Percentiles rank a stretch among this genome's conserved stretches.
Evolutionary conservation across 2,113 vertebrate genomes (phyloP).

Genomic region (Microcebus ravelobensis): DNA sequence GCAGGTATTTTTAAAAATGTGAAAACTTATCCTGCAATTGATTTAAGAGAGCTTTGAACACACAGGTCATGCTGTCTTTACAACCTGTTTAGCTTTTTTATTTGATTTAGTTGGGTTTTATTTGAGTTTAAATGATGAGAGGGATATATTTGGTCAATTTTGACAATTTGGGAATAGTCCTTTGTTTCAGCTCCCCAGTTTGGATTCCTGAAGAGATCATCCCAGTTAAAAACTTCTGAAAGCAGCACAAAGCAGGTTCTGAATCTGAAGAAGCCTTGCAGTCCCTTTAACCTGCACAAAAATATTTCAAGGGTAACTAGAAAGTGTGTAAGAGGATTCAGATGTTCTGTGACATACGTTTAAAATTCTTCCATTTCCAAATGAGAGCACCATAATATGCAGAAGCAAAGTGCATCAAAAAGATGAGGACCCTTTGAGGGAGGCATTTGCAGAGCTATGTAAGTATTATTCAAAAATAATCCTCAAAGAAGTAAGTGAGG

Average conservation of each 20-base stretch:
- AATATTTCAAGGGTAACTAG: constrained; percentile 67
- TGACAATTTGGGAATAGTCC: constrained; percentile 11
- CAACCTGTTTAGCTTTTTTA: not conserved
- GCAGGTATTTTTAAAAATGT: not conserved
- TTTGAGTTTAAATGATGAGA: constrained; percentile 8
- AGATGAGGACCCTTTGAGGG: constrained; percentile 21
- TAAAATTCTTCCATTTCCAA: constrained; percentile 59
- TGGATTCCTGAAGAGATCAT: constrained; percentile 77
- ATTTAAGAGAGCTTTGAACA: not conserved
- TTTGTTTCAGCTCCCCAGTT: constrained; percentile 82
- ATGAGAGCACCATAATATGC: constrained; percentile 47
- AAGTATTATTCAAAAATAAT: constrained; percentile 58
- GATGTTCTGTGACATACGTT: constrained; percentile 15
- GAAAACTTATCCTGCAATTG: not conserved
- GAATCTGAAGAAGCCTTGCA: constrained; percentile 66
- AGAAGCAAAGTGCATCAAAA: constrained; percentile 25
- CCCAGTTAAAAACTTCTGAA: constrained; percentile 67
- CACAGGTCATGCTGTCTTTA: not conserved
- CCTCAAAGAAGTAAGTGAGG: constrained; percentile 5
- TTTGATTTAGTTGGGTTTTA: not conserved
- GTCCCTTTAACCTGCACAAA: constrained; percentile 68
- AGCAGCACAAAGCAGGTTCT: constrained; percentile 72
- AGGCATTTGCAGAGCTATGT: not conserved
- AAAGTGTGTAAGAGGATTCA: constrained; percentile 61
- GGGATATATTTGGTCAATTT: not conserved